A percentile compares a stretch with the other conserved stretches of the same genome.
Conservation (phyloP, 2,113 vertebrate genomes). For the Rhinopomastus cyanomelas region DNA sequence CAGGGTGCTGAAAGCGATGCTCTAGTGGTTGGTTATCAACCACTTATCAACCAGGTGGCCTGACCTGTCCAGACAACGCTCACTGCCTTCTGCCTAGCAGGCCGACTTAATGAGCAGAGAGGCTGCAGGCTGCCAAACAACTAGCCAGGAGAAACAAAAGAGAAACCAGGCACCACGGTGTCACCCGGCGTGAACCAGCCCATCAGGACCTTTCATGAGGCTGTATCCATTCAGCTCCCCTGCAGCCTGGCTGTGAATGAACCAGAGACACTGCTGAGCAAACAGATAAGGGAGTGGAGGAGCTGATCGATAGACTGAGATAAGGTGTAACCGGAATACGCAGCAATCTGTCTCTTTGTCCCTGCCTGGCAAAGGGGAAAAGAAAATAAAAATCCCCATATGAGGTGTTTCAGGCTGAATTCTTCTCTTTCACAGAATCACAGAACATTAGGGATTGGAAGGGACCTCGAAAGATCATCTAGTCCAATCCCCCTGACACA, state of each 20-base stretch:
- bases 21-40: not conserved
- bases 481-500: too few species aligned
- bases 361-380: not conserved
- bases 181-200: slow-evolving; percentile 12
- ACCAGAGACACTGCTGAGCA: slow-evolving; percentile 17
- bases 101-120: not conserved
- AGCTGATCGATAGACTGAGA: slow-evolving; percentile 61
- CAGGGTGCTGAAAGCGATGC: not conserved
- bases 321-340: slow-evolving; percentile 42
- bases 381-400: slow-evolving; percentile 13
- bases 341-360: slow-evolving; percentile 40
- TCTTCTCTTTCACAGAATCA: too few species aligned
- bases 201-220: not conserved
- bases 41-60: slow-evolving; percentile 25
- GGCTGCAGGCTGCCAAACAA: slow-evolving; percentile 28
- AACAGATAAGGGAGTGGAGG: slow-evolving; percentile 50
- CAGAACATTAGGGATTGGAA: too few species aligned
- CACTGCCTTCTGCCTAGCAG: not conserved
- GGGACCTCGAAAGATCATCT: too few species aligned
- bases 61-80: not conserved
- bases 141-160: slow-evolving; percentile 48
- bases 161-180: slow-evolving; percentile 1
- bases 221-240: slow-evolving; percentile 26
- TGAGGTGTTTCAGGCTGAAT: not conserved
- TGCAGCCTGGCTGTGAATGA: slow-evolving; percentile 23